Evolutionary conservation across 2,888 invertebrate genomes (phyloP).

Genomic region (Himalopsyche tibetana): DNA sequence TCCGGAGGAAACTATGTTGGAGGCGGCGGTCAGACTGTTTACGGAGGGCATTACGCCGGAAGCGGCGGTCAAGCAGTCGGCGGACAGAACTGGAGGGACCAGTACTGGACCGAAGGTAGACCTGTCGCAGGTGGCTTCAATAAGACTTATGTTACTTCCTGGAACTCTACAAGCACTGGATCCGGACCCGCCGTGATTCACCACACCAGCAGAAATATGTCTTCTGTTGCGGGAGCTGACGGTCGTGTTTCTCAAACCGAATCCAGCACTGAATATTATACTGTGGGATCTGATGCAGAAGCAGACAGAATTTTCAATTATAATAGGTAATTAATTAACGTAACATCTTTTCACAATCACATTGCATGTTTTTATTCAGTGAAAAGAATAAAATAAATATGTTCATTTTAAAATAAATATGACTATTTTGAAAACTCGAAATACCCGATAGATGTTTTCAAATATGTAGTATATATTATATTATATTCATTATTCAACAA

Average conservation of each 20-base stretch:
- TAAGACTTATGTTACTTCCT: slow-evolving; percentile 60
- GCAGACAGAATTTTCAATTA: slow-evolving; percentile 72
- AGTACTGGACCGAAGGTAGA: slow-evolving; percentile 44
- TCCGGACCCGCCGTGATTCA: slow-evolving; percentile 68
- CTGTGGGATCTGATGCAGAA: slow-evolving; percentile 74
- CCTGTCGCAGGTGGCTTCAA: slow-evolving; percentile 67
- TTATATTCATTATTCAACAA: too few species aligned
- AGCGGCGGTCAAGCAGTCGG: slow-evolving; percentile 1
- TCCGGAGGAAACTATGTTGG: slow-evolving; percentile 43
- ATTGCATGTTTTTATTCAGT: too few species aligned
- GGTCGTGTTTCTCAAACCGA: slow-evolving; percentile 74
- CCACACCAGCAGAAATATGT: slow-evolving; percentile 68
- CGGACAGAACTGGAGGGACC: slow-evolving; percentile 40
- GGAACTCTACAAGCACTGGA: slow-evolving; percentile 64
- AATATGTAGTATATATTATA: too few species aligned
- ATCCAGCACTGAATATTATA: slow-evolving; percentile 75
- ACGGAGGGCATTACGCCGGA: neutral
- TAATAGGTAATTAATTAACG: slow-evolving; percentile 69
- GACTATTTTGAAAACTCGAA: too few species aligned
- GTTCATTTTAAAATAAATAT: too few species aligned
- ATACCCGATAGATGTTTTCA: too few species aligned
- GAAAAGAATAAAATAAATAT: too few species aligned
- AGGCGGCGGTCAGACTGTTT: slow-evolving; percentile 49
- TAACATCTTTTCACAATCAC: too few species aligned
- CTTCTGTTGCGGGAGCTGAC: slow-evolving; percentile 73